Percentiles rank a stretch among this genome's conserved stretches.
Conservation (phyloP, 37 sponge, comb jelly and placozoan species). For the Eunapius fragilis region DNA sequence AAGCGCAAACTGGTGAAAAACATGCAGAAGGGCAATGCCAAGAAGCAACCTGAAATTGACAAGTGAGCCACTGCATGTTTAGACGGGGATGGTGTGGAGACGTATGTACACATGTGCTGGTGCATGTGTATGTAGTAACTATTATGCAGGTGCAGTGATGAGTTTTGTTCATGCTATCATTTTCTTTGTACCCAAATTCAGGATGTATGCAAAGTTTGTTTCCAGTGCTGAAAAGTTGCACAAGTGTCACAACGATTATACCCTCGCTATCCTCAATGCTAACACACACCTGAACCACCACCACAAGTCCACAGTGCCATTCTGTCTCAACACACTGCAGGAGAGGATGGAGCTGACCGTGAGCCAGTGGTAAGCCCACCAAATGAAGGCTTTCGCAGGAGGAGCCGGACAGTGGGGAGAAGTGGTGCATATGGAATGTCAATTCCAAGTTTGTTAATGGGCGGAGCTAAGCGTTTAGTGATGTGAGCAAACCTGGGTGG, state of each 20-base stretch:
- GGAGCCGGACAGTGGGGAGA: background rate
- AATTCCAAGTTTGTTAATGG: too few relatives aligned
- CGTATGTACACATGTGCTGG: too few relatives aligned
- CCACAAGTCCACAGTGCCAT: constrained; percentile 41
- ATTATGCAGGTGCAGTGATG: too few relatives aligned
- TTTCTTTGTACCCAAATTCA: background rate
- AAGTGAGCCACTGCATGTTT: constrained; percentile 40
- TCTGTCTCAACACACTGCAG: constrained; percentile 70
- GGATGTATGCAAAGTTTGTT: constrained; percentile 60
- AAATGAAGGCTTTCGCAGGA: background rate
- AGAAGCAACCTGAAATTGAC: constrained; percentile 33
- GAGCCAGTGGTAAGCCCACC: constrained; percentile 54
- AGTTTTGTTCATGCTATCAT: too few relatives aligned
- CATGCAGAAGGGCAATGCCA: constrained; percentile 17
- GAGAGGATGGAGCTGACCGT: constrained; percentile 66
- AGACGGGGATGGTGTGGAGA: too few relatives aligned
- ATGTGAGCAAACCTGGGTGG: too few relatives aligned
- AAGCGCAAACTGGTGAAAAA: constrained; percentile 38
- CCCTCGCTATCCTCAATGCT: constrained; percentile 68
- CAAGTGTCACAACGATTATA: constrained; percentile 76
- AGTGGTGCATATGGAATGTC: background rate
- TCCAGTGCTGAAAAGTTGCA: constrained; percentile 50
- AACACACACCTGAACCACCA: constrained; percentile 62
- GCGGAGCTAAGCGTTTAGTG: background rate
- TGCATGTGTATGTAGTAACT: background rate